phyloP scores from a whole-genome alignment of 2,888 invertebrate genomes.

The Hylaea fasciaria region DNA sequence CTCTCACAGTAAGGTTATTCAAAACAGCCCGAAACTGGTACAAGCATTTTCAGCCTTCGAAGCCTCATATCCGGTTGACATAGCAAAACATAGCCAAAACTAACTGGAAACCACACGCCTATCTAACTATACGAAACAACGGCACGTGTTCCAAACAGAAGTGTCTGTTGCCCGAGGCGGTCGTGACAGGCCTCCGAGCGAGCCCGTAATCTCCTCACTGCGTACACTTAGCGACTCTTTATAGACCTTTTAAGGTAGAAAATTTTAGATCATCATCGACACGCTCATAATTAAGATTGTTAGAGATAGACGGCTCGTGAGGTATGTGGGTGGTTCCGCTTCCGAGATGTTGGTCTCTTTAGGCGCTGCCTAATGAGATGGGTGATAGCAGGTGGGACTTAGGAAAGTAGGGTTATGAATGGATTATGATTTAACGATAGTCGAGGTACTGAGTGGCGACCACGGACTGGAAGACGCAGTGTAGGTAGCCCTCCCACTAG shows the following conservation, averaged over 20 bases:
- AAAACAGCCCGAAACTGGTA: too few relatives aligned
- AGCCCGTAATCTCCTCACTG: slow-evolving; percentile 77
- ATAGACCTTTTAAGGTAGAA: slow-evolving; percentile 83
- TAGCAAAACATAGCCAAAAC: slow-evolving; percentile 7
- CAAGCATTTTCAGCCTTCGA: too few relatives aligned
- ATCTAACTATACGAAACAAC: slow-evolving; percentile 26
- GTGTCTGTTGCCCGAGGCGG: slow-evolving; percentile 66
- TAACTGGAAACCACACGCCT: neutral
- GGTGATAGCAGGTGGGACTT: slow-evolving; percentile 18
- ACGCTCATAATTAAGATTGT: slow-evolving; percentile 83
- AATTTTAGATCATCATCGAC: slow-evolving; percentile 84
- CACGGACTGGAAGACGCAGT: too few relatives aligned
- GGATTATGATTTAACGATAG: too few relatives aligned
- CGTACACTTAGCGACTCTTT: slow-evolving; percentile 82
- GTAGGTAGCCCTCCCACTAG: too few relatives aligned
- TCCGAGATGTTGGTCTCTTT: slow-evolving; percentile 77
- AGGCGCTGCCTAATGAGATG: slow-evolving; percentile 54
- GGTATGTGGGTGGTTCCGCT: slow-evolving; percentile 81
- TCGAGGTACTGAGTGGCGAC: too few relatives aligned
- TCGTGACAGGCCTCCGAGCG: slow-evolving; percentile 77
- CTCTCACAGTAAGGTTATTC: too few relatives aligned
- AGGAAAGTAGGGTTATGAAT: neutral
- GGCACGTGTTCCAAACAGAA: slow-evolving; percentile 67
- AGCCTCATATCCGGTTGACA: too few relatives aligned
- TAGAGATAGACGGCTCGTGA: slow-evolving; percentile 76